Evolutionary conservation across 2,888 invertebrate genomes (phyloP), one percentile per base, ranked within the genome.

Genomic region (Scaptomyza tumidula): DNA sequence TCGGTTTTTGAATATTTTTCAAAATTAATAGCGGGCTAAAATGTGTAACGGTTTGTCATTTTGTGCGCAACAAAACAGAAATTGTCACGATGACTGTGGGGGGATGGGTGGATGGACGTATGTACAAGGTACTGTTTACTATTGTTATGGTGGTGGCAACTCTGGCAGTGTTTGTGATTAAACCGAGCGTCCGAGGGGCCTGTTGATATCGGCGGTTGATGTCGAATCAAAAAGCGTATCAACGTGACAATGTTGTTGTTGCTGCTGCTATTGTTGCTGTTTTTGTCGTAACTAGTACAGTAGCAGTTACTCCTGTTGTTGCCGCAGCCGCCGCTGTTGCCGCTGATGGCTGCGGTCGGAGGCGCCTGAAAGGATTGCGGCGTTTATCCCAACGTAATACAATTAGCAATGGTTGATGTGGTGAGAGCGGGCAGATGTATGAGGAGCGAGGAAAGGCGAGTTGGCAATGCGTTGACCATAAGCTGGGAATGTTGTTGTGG

Each of bases 1-100:
- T 60, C 59, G 62, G 54, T 70, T 78, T 71, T 75, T 66, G 67
- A 72, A 68, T 82, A 70, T 86, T 83, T 88, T 86, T 48, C 64
- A 69, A 86, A 83, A 88, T 83, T 88, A 88, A 84, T 84, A 84
- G 88, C 78, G 68, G 61, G 67, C 65, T 67, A 75, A 86, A 83
- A 77, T 80, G 80, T 86, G 66, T 72, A 86, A 61, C 86, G 53
- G 70, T 77, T 86, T 86, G 83, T 88, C 83, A 80, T 41, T 74
- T 70, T 74, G 71, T 72, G 56, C 70, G 57, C 52, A 60, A 50
- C 46, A 62, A n/a, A 31, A 24, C 27, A 13, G 19, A 14, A 48
- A 13, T 31, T 45, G n/a, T 27, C n/a, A 27, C 13, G 31, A 16
- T 14, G 24, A 24, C 24, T 24, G 24, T 24, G 24, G 11, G 63